Evolutionary conservation across 1,140 invertebrate species (phyloP), one percentile per base, ranked within the genome.

Genomic region (Brachionus asplanchnoidis): DNA sequence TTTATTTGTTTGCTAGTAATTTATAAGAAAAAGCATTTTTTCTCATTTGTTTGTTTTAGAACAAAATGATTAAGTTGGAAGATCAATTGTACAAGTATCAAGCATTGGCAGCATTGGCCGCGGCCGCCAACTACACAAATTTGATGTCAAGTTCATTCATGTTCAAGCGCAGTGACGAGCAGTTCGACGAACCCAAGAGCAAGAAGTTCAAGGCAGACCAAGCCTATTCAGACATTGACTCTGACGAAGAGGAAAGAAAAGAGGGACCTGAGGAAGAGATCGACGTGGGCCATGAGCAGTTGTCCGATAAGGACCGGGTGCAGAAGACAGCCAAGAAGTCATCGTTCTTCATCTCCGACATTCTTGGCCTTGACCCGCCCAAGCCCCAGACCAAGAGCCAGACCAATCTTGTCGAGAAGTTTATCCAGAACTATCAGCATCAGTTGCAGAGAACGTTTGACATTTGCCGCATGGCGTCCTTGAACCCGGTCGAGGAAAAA

Each of bases 371-470:
- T 4, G 42, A 77, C 23, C 14, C 73, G 44, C 40, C 73, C 0
- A 46, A 77, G 26, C 73, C 73, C 44, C 20, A 53, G 26, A 3
- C 68, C 17, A 77, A 53, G 0, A 44, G n/a, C 40, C 40, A 42
- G 17, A 75, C 11, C 26, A 77, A 50, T 50, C 9, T 73, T 14
- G 68, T 73, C 68, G 68, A 73, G 40, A 36, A 73, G 20, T 50
- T 77, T 23, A 77, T 77, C 20, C 73, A 77, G 53, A 77, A 77
- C n/a, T 50, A 77, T 50, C 44, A 50, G 23, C 44, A 50, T 14
- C 73, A 77, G 26, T n/a, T 77, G 42, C 73, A 77, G 46, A 77
- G n/a, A 42, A 73, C 68, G 17, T 73, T 73, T 17, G 68, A 73
- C 40, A 73, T 73, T 42, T 73, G 40, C 17, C 68, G 68, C 32